phyloP scores from a whole-genome alignment of 1,140 invertebrate genomes.

The Bursaphelenchus mucronatus region DNA sequence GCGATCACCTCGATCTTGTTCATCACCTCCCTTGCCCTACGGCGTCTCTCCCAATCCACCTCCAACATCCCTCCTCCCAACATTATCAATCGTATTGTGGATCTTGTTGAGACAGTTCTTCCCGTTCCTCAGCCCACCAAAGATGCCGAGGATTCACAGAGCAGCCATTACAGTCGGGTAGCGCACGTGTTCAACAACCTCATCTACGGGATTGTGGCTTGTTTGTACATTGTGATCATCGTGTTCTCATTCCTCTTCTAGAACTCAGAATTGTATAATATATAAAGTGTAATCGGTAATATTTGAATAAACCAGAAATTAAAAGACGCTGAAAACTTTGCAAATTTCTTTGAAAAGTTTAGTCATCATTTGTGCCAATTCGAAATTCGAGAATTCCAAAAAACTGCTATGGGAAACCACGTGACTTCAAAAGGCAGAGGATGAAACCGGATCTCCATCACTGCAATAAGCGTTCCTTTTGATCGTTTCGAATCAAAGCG shows the following conservation, averaged over 20 bases:
- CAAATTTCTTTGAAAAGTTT: too few relatives aligned
- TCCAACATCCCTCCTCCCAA: constrained; percentile 58
- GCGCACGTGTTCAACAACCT: constrained; percentile 47
- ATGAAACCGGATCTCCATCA: too few relatives aligned
- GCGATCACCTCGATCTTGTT: constrained; percentile 50
- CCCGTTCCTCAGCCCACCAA: constrained; percentile 29
- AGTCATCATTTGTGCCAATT: too few relatives aligned
- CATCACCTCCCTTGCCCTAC: constrained; percentile 42
- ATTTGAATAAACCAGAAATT: too few relatives aligned
- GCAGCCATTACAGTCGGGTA: constrained; percentile 30
- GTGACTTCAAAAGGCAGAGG: too few relatives aligned
- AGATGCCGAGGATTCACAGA: constrained; percentile 14
- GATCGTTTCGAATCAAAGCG: too few relatives aligned
- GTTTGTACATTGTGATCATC: constrained; percentile 45
- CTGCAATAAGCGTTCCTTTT: too few relatives aligned
- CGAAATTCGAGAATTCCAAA: too few relatives aligned
- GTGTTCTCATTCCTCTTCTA: constrained; percentile 47
- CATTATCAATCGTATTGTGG: constrained; percentile 31
- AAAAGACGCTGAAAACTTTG: too few relatives aligned
- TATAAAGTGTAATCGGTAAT: too few relatives aligned
- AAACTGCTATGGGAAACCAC: too few relatives aligned
- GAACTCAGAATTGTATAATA: neutral
- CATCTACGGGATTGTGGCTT: constrained; percentile 37
- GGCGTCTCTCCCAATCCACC: constrained; percentile 43
- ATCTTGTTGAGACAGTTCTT: constrained; percentile 33